These are phyloP conservation scores for Poeciliopsis occidentalis DNA, from an alignment of 2,113 vertebrate genomes.

Conservation along the genomic window DNA sequence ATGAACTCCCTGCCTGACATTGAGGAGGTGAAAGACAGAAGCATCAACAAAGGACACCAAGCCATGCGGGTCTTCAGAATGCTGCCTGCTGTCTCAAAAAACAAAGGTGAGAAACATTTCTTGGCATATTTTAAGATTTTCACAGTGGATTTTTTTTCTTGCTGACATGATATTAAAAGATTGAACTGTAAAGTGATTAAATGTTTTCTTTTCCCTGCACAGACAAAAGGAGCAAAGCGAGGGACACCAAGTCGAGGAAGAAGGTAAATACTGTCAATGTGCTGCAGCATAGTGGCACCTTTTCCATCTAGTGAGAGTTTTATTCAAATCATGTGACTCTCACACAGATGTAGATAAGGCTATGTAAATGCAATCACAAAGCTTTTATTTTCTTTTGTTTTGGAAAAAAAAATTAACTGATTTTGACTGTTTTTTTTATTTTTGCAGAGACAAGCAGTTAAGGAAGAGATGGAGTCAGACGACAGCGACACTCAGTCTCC, in stretches of 20 bases:
- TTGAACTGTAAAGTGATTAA: slow-evolving; percentile 8
- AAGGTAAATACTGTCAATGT: slow-evolving; percentile 80
- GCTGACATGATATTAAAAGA: not conserved
- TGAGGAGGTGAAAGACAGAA: slow-evolving; percentile 91
- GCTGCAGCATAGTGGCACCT: not conserved
- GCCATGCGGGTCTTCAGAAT: slow-evolving; percentile 93
- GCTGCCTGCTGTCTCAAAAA: slow-evolving; percentile 83
- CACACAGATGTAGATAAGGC: not conserved
- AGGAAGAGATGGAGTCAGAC: slow-evolving; percentile 78
- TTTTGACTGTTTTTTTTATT: not conserved
- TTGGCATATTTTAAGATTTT: not conserved
- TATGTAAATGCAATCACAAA: not conserved
- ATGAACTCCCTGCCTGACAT: slow-evolving; percentile 98
- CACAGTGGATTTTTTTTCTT: not conserved
- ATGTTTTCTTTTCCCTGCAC: slow-evolving; percentile 37
- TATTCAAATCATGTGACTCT: slow-evolving; percentile 12
- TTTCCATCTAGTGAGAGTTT: not conserved
- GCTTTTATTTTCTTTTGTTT: not conserved
- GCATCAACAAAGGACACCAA: slow-evolving; percentile 90
- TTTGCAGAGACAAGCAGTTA: slow-evolving; percentile 57
- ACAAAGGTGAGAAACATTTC: slow-evolving; percentile 67
- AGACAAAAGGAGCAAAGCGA: slow-evolving; percentile 86
- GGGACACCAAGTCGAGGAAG: slow-evolving; percentile 79
- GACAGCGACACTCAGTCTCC: slow-evolving; percentile 63
- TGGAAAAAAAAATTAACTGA: not conserved